phyloP scores from a whole-genome alignment of 2,113 vertebrate species.

The Lophochroa leadbeateri region DNA sequence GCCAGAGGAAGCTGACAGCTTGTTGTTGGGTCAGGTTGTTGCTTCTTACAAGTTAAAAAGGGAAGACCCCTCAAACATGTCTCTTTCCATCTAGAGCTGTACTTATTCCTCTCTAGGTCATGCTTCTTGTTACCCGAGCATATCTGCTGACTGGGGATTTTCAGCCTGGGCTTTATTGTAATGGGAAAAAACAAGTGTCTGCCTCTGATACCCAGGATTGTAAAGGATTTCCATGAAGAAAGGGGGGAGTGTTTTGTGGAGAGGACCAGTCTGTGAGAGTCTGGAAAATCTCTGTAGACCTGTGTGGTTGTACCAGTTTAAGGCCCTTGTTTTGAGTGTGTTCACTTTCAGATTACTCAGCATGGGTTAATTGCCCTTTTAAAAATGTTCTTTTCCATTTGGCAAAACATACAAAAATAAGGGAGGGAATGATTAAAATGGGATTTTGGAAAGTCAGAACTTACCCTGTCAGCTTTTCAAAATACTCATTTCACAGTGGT shows the following conservation, averaged over 20 bases:
- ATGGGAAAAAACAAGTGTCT: neutral
- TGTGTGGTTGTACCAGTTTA: neutral
- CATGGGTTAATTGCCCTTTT: neutral
- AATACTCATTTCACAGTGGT: neutral
- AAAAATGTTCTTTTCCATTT: neutral
- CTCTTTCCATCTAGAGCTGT: neutral
- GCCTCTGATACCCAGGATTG: neutral
- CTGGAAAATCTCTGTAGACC: neutral
- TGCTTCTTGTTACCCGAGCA: neutral
- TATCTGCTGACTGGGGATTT: neutral
- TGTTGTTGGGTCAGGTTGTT: neutral
- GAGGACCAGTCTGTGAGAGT: neutral
- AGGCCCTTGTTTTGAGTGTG: neutral
- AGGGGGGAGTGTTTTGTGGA: neutral
- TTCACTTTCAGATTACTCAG: constrained; percentile 18
- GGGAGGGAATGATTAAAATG: neutral
- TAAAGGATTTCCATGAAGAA: neutral
- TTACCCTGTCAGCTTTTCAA: neutral
- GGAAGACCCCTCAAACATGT: neutral
- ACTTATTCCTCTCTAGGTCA: neutral
- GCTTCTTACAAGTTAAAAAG: neutral
- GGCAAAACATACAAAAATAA: constrained; percentile 1
- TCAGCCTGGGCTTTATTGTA: neutral
- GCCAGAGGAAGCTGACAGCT: neutral
- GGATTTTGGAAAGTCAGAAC: neutral